Conservation (phyloP, 2,113 vertebrate species). For the Lipotes vexillifer region DNA sequence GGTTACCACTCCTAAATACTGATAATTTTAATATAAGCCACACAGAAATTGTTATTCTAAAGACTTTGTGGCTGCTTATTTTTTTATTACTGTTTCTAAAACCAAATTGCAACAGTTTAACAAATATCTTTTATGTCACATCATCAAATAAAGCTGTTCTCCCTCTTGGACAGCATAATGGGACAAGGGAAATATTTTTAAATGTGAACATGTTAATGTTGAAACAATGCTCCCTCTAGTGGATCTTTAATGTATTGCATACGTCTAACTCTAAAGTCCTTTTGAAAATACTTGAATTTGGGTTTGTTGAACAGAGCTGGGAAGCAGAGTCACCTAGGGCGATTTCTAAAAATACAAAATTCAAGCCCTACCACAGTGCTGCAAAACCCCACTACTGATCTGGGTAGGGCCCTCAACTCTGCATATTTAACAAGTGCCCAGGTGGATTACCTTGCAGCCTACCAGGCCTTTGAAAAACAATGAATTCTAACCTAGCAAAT, state of each 20-base stretch:
- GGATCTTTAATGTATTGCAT: background rate
- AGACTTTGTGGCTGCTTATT: background rate
- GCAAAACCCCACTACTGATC: background rate
- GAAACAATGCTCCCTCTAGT: slow-evolving; percentile 16
- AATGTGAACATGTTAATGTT: background rate
- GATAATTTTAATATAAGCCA: background rate
- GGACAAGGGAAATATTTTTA: background rate
- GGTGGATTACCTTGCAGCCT: background rate
- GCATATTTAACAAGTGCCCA: background rate
- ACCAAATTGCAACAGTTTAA: background rate
- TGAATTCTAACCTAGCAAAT: background rate
- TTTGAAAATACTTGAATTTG: background rate
- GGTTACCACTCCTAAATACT: background rate
- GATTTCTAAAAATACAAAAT: background rate
- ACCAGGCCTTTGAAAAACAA: background rate
- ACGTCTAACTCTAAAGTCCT: background rate
- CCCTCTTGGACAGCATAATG: background rate
- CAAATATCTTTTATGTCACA: background rate
- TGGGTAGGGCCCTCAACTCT: background rate
- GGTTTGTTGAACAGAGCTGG: background rate
- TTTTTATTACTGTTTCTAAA: background rate
- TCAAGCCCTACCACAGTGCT: background rate
- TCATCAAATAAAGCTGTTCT: background rate
- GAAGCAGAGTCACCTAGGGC: background rate
- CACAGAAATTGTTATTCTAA: background rate